A percentile compares a stretch with the other conserved stretches of the same genome.
These are phyloP conservation scores for Fragum sueziense DNA, from an alignment of 2,888 invertebrate genomes.

Conservation along the genomic window DNA sequence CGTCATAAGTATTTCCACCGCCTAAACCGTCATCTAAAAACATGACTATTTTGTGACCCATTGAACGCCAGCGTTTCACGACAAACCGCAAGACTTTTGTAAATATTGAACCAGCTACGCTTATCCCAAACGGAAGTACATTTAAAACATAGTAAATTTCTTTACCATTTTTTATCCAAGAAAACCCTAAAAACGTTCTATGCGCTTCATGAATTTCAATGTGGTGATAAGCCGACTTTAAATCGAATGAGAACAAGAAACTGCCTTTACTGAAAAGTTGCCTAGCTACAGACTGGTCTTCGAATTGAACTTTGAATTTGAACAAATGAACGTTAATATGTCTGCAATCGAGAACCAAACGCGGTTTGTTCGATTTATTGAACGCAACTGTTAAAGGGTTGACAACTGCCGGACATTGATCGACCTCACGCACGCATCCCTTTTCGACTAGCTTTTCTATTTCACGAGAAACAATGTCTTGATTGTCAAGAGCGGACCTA, in stretches of 20 bases:
- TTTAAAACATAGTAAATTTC: constrained; percentile 46
- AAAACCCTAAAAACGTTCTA: constrained; percentile 24
- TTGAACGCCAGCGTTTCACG: constrained; percentile 37
- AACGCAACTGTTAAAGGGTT: constrained; percentile 47
- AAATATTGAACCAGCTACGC: constrained; percentile 50
- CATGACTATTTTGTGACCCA: constrained; percentile 41
- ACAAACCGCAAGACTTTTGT: constrained; percentile 41
- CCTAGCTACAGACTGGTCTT: constrained; percentile 36
- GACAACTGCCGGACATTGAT: constrained; percentile 11
- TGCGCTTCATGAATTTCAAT: constrained; percentile 18
- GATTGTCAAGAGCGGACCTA: constrained; percentile 33
- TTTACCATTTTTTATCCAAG: background rate
- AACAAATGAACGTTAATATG: constrained; percentile 36
- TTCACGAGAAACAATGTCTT: constrained; percentile 26
- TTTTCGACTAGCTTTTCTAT: constrained; percentile 29
- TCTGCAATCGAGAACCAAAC: constrained; percentile 41
- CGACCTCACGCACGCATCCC: constrained; percentile 31
- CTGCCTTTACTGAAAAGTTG: constrained; percentile 23
- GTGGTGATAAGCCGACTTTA: constrained; percentile 34
- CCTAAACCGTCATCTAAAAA: constrained; percentile 56
- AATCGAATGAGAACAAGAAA: constrained; percentile 42
- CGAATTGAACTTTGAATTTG: constrained; percentile 44
- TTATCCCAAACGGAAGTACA: constrained; percentile 55
- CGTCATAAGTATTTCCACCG: constrained; percentile 13
- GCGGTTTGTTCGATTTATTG: constrained; percentile 33